phyloP scores from a whole-genome alignment of 2,888 invertebrate species.

The Brachylomia viminalis region DNA sequence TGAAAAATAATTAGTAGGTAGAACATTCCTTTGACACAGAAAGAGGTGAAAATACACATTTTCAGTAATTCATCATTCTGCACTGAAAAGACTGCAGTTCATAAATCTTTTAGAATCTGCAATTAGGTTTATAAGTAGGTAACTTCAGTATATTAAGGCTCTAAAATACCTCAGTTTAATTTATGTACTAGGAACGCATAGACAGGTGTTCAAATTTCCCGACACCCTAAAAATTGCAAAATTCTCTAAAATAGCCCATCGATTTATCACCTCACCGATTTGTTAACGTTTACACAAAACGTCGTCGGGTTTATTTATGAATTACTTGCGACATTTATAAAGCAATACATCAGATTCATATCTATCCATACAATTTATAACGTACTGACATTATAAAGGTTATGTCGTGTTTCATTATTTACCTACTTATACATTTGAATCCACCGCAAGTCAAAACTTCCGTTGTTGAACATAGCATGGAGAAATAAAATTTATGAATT shows the following conservation, averaged over 20 bases:
- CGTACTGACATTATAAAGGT: slow-evolving; percentile 39
- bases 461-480: slow-evolving; percentile 28
- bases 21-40: not conserved
- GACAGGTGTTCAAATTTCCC: slow-evolving; percentile 9
- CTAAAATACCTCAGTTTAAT: not conserved
- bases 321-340: slow-evolving; percentile 52
- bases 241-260: slow-evolving; percentile 16
- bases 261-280: slow-evolving; percentile 53
- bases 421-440: slow-evolving; percentile 43
- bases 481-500: slow-evolving; percentile 45
- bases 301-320: slow-evolving; percentile 36
- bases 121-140: not conserved
- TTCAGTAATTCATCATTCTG: not conserved
- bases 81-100: not conserved
- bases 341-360: slow-evolving; percentile 49
- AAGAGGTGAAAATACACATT: not conserved
- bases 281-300: slow-evolving; percentile 30
- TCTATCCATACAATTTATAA: slow-evolving; percentile 45
- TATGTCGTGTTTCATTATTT: slow-evolving; percentile 19
- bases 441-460: slow-evolving; percentile 47
- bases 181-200: not conserved
- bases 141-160: not conserved
- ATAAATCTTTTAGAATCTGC: no score
- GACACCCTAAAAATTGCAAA: slow-evolving; percentile 18
- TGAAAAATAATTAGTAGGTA: not conserved